Evolutionary conservation across 2,888 invertebrate species (phyloP), one percentile per base, ranked within the genome.

Genomic region (Onthophagus sagittarius): DNA sequence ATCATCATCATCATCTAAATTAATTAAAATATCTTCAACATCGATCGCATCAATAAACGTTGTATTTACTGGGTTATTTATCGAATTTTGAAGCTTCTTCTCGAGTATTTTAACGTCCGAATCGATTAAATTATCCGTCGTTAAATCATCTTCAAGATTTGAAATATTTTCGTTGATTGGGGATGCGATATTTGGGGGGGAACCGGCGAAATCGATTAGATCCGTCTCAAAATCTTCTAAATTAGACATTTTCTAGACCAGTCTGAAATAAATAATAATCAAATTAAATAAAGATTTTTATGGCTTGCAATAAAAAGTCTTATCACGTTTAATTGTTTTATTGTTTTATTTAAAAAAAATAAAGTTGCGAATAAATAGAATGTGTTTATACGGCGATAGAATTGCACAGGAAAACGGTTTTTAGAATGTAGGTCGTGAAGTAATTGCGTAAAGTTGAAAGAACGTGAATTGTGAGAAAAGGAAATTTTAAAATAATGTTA

Each of bases 21-120:
- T 80, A 32, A 85, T 84, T 31, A 85, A 76, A 74, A 85, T 84
- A 74, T 85, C 84, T 76, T 85, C 84, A 15, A 84, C 79, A 71
- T 85, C 84, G 9, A 84, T 79, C 62, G 75, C 77, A 15, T 76
- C 73, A 23, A 23, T 23, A 23, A 23, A 23, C 23, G 67, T 74
- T 5, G 69, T 63, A 69, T 74, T 74, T 32, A 71, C 69, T 15
- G 69, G 71, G n/a, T 7, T 53, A 64, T 64, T 73, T 62, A 39
- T 73, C 6, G 80, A 79, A 1, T 78, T 82, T 77, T 84, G 83
- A 6, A 85, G 76, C 73, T 82, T 83, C 76, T 84, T 80, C 75
- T 84, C 84, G 23, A 85, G 76, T 39, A 82, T 77, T 14, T 83
- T 83, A 11, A 85, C 77, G 77, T 85, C 85, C 0, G 84, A 82